Base-by-base conservation (phyloP, 2,888 invertebrate species). In the Lasius fuliginosus region DNA sequence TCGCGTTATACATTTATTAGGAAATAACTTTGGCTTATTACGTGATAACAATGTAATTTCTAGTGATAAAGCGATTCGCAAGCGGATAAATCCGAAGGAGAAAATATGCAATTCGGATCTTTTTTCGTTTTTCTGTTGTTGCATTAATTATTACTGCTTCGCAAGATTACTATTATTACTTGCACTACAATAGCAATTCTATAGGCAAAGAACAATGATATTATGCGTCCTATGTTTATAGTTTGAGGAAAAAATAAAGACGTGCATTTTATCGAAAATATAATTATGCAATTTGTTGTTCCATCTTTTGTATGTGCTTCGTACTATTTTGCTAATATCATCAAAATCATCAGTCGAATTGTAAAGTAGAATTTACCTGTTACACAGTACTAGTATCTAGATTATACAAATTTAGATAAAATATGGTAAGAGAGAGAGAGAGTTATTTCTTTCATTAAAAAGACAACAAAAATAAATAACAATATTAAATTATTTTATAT, bases 201-300 rank as follows among this genome's bases (percentile, higher is more conserved):
- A 27, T 40, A 30, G n/a, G 15, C n/a, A 53, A 56, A 53, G 27
- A 77, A 15, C 5, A n/a, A 18, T 49, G n/a, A 2, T 8, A n/a
- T 53, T 53, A 53, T 53, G 49, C 49, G 2, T 18, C 0, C 8
- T 30, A 30, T 33, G 15, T 30, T 42, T 56, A 23, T 23, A 67
- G 15, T 69, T 42, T 2, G 12, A 68, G 5, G 1, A 23, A 42
- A 27, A 30, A 67, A 36, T 76, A 62, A 53, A 65, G 4, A 53
- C 27, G 58, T 58, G 0, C 9, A 58, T 33, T 58, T 67, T 5
- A 30, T 56, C 11, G 15, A 15, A 18, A 67, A 77, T 33, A n/a
- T 15, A 58, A 68, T 67, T 56, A 46, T 27, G 15, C 12, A 53
- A 53, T 68, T 27, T 56, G 12, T 68, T 30, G 15, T 77, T 77